Evolutionary conservation across 2,888 invertebrate species (phyloP), one percentile per base, ranked within the genome.

Genomic region (Trachelus iudaicus): DNA sequence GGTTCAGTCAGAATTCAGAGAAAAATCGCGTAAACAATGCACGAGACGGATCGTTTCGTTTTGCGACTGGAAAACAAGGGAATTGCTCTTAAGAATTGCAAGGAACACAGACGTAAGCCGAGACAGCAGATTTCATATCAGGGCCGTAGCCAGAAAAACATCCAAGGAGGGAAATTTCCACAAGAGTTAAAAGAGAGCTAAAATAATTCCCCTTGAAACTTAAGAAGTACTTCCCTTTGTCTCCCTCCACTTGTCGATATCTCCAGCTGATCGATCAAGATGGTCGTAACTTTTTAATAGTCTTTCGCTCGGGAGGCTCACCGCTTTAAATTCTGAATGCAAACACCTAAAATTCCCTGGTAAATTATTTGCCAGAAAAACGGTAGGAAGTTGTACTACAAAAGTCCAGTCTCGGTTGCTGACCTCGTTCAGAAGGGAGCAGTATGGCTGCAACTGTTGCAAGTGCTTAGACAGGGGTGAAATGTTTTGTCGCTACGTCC

Each of bases 401-500:
- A 23, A 56, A 56, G 23, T 56, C 23, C 23, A 23, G 3, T 23
- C 23, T 23, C 56, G 56, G 56, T 56, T 23, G 23, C 56, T 56
- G 56, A 56, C 56, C 9, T 23, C 23, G 56, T 56, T 4, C 56
- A 56, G 56, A 56, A 73, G 73, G 33, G 34, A 37, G 31, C 73
- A n/a, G 11, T 30, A 40, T 31, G 40, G 40, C 69, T 40, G 34
- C 40, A 68, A 73, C 73, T 30, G 34, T 23, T 34, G 73, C 31
- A 23, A 23, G 11, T 33, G 34, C 73, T 73, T 33, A 40, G 31
- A 71, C 71, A 34, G 30, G 74, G 37, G 74, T 37, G 77, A 77
- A 69, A 77, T 77, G 77, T 77, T 77, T 77, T 77, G 77, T 77
- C 77, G 35, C 69, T 35, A 34, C 37, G 74, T 11, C 13, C 30